Base-by-base conservation (phyloP, 2,888 invertebrate species). In the Sinodicranocentrus sp. region DNA sequence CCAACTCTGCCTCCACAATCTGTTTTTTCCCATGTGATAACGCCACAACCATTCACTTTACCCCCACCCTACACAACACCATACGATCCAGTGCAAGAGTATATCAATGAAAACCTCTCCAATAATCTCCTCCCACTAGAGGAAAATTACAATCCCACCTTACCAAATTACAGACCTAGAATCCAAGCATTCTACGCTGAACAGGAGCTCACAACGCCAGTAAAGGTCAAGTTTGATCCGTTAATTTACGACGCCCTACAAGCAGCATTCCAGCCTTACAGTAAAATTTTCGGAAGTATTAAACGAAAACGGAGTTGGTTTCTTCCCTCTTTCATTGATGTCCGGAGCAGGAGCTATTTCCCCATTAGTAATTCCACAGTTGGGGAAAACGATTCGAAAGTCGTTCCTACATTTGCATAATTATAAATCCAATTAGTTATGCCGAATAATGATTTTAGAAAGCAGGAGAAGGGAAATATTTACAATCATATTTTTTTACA, bases 201-300 rank as follows among this genome's bases (percentile, higher is more conserved):
- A 17, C 57, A 57, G 23, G 21, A 39, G 8, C 59, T 39, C n/a
- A 5, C 28, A 3, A 25, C 25, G 10, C 73, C 73, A 5, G 26
- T 61, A 1, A 61, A 61, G 19, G 21, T 73, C 25, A 15, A 73
- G 1, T 73, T 73, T 26, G 73, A 73, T 17, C 73, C 73, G 0
- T 61, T 59, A 44, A 73, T 73, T 43, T 61, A 73, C 21, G 73
- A 73, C 17, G 73, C 73, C 0, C 43, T 73, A n/a, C 73, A 73
- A 73, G 59, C 73, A 1, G 73, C 73, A 15, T 73, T 73, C 57
- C 73, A 43, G 25, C 43, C 59, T 13, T 15, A 44, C 61, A 23
- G 61, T 23, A 10, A 19, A 1, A 17, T 23, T 23, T 44, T 39
- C 25, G 48, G 13, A 21, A 25, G 17, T 28, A 17, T 5, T 2